phyloP scores from a whole-genome alignment of 1,140 invertebrate genomes.

The Chironomus tepperi region DNA sequence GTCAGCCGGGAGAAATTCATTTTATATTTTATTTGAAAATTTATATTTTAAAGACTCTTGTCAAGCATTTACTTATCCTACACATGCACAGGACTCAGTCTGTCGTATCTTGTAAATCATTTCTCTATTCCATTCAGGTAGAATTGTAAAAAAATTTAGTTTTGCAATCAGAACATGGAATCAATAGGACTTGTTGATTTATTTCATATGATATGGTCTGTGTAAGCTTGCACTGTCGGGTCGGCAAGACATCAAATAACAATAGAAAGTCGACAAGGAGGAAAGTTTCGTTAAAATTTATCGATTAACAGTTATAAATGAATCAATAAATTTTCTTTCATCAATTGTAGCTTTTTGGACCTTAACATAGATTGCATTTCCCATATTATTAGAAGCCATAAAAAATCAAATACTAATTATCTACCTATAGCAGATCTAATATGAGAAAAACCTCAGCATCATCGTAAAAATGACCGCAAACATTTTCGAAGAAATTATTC shows the following conservation, averaged over 20 bases:
- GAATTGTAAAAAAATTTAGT: neutral
- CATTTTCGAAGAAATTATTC: neutral
- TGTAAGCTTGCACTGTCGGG: neutral
- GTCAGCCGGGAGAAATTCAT: no score
- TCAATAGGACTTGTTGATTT: neutral
- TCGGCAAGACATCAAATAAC: neutral
- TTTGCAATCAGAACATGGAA: neutral
- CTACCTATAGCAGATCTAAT: neutral
- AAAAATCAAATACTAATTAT: slow-evolving; percentile 4
- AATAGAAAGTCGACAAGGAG: neutral
- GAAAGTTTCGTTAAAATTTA: neutral
- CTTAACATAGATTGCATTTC: neutral
- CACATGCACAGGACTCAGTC: no score
- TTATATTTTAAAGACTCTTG: no score
- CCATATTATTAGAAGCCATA: slow-evolving; percentile 8
- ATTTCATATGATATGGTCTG: neutral
- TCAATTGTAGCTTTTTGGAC: neutral
- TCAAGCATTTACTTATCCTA: no score
- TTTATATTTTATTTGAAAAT: no score
- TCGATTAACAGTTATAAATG: slow-evolving; percentile 13
- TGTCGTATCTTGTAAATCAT: no score
- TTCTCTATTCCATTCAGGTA: neutral
- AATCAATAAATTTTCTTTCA: slow-evolving; percentile 15
- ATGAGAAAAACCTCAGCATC: neutral
- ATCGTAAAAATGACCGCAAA: slow-evolving; percentile 4